phyloP scores from a whole-genome alignment of 1,140 invertebrate genomes.

The Meteorus sp. region DNA sequence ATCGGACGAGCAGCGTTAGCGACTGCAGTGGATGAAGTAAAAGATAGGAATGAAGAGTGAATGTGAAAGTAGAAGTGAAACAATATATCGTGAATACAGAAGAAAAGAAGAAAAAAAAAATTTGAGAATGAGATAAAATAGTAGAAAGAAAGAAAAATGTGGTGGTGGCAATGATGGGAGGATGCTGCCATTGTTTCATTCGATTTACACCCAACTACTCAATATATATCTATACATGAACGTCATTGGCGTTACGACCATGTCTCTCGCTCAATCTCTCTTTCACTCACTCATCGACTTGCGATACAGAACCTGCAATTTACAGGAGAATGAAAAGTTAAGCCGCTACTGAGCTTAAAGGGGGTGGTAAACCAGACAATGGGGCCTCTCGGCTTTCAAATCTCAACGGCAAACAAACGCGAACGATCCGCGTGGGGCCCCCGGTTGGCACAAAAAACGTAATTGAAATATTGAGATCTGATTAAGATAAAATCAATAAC shows the following conservation, averaged over 20 bases:
- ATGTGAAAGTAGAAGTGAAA: constrained; percentile 39
- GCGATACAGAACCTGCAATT: constrained; percentile 30
- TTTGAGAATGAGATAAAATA: background rate
- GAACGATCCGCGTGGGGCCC: constrained; percentile 30
- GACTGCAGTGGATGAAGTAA: constrained; percentile 30
- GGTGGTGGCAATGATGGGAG: background rate
- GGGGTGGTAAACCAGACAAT: constrained; percentile 30
- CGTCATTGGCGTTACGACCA: constrained; percentile 8
- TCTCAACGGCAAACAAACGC: constrained; percentile 31
- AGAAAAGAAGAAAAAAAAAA: background rate
- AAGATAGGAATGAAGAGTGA: constrained; percentile 36
- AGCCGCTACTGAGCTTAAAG: constrained; percentile 30
- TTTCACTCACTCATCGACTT: constrained; percentile 5
- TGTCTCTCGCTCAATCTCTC: background rate
- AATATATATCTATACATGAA: background rate
- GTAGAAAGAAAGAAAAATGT: background rate
- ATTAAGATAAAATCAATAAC: constrained; percentile 45
- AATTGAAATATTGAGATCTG: constrained; percentile 52
- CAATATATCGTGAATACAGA: constrained; percentile 25
- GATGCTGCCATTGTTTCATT: constrained; percentile 27
- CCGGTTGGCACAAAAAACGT: constrained; percentile 46
- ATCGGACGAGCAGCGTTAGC: constrained; percentile 34
- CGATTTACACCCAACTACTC: constrained; percentile 24
- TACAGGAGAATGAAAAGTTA: constrained; percentile 36
- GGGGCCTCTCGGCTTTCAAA: constrained; percentile 31